Base-by-base conservation (phyloP, 2,113 vertebrate species). In the Chloropsis hardwickii region DNA sequence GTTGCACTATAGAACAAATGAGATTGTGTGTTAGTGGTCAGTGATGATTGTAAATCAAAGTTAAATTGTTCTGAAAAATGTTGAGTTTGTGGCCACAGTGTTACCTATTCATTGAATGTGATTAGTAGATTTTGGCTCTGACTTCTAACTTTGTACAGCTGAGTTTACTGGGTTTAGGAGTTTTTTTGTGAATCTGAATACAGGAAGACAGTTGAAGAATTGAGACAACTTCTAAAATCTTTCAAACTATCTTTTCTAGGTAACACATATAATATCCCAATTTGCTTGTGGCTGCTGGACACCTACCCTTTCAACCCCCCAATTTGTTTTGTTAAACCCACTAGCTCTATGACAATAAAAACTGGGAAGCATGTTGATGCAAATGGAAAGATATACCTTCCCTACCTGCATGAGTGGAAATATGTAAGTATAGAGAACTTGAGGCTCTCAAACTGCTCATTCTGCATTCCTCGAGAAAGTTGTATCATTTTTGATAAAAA, bases 281-380 rank as follows among this genome's bases (percentile, higher is more conserved):
- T 99, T 94, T 99, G 99, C 92, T 97, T 99, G 70, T 99, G 99
- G 99, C 97, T 99, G 85, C 97, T 99, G 98, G 99, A 99, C 97
- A 99, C 99, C 21, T 99, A 99, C 91, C 99, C 99, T 37, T 99
- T 98, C 98, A 99, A 99, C 74, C 99, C 99, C 22, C 99, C 99
- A 22, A 99, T 99, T 95, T 99, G 99, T 98, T 99, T 99, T 96
- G 99, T 99, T 90, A 99, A 99, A 97, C 99, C 99, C 88, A 99
- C 99, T 88, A 99, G 98, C 91, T 98, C 99, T 65, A 99, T 99
- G 99, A 99, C 99, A 97, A 99, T 99, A 96, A 99, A 99, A 98
- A 99, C 99, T 67, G 99, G 99, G 87, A 99, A 99, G 64, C 99
- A 99, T 81, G 99, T 99, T n/a, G 99, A 99, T 95, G 99, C 99